Evolutionary conservation across 1,140 invertebrate species (phyloP).

Genomic region (Euschistus heros): DNA sequence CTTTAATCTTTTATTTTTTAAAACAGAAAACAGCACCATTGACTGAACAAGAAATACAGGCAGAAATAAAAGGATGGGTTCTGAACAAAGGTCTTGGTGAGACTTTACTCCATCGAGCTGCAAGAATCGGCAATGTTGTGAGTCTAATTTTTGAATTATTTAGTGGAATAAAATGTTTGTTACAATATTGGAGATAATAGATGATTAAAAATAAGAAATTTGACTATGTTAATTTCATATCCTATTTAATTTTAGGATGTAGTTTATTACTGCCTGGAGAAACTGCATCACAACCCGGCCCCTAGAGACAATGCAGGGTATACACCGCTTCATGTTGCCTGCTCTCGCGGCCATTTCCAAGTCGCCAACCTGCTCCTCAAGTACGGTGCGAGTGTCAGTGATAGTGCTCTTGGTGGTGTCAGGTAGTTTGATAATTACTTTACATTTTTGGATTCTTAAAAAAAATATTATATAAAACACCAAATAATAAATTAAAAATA

Average conservation of each 20-base stretch:
- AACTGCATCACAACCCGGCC: constrained; percentile 66
- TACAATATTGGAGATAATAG: not conserved
- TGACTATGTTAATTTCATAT: not conserved
- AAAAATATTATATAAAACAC: too few relatives aligned
- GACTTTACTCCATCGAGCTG: constrained; percentile 79
- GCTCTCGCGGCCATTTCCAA: constrained; percentile 70
- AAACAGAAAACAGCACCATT: constrained; percentile 23
- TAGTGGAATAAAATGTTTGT: not conserved
- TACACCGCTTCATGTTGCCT: constrained; percentile 85
- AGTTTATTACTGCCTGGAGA: constrained; percentile 78
- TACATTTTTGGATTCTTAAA: too few relatives aligned
- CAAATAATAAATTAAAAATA: too few relatives aligned
- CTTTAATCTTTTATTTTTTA: not conserved
- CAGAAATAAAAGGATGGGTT: constrained; percentile 80
- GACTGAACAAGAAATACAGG: constrained; percentile 62
- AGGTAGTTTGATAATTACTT: constrained; percentile 44
- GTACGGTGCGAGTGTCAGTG: constrained; percentile 80
- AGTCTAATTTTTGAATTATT: constrained; percentile 32
- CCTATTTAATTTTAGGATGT: constrained; percentile 54
- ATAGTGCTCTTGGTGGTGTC: constrained; percentile 80
- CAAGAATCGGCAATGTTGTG: constrained; percentile 75
- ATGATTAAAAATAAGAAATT: too few relatives aligned
- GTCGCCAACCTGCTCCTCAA: constrained; percentile 73
- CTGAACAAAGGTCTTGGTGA: constrained; percentile 89
- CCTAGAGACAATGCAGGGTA: constrained; percentile 89